phyloP scores from a whole-genome alignment of 2,113 vertebrate genomes.

The Halichoeres trimaculatus region DNA sequence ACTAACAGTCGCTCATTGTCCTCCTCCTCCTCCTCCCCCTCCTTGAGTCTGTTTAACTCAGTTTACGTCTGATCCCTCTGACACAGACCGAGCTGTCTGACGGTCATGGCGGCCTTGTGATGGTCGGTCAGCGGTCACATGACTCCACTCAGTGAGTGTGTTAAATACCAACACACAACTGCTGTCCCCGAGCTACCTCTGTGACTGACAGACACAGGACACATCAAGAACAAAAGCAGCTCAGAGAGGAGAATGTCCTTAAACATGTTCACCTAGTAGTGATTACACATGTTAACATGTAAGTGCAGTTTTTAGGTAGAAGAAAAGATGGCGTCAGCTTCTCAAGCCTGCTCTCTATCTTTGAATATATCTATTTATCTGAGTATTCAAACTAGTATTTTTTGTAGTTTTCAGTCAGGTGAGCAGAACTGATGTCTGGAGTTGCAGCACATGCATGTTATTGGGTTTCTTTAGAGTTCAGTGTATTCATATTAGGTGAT shows the following conservation, averaged over 20 bases:
- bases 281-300: too few relatives aligned
- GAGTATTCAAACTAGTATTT: too few relatives aligned
- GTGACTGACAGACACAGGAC: conserved; percentile 4
- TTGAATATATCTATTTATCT: too few relatives aligned
- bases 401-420: too few relatives aligned
- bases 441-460: too few relatives aligned
- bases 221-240: not conserved
- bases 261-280: too few relatives aligned
- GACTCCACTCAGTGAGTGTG: conserved; percentile 8
- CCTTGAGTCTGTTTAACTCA: not conserved
- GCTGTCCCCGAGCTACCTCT: not conserved
- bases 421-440: too few relatives aligned
- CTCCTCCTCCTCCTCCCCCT: not conserved
- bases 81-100: conserved; percentile 11
- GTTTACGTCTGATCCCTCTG: not conserved
- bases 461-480: too few relatives aligned
- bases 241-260: not conserved
- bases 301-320: too few relatives aligned
- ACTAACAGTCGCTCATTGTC: not conserved
- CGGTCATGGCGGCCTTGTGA: conserved; percentile 35
- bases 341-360: too few relatives aligned
- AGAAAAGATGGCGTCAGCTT: too few relatives aligned
- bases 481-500: too few relatives aligned
- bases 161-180: conserved; percentile 24
- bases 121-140: conserved; percentile 10